Base-by-base conservation (phyloP, 2,888 invertebrate species). In the Campopleginae sp. region DNA sequence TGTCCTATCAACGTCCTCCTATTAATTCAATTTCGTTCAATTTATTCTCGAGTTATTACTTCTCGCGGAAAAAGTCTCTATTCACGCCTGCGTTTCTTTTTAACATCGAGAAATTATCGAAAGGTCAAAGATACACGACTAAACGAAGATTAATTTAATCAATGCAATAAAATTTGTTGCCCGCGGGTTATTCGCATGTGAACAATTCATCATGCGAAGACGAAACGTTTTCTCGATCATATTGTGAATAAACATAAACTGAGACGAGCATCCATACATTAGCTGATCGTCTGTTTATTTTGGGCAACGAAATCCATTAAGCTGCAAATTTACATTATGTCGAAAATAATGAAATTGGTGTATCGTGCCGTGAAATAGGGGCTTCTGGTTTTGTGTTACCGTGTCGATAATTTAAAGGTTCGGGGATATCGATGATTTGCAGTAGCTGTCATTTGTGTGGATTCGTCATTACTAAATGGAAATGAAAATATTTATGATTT, bases 11-110 rank as follows among this genome's bases (percentile, higher is more conserved):
- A 70, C 82, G 77, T 71, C 82, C 44, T 79, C 79, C 80, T 70
- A 82, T 87, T 81, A 80, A 87, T 85, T 87, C 78, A 85, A 87
- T 87, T 84, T 79, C 76, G 79, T 76, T 84, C 81, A 82, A 87
- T 84, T 87, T 58, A 82, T 61, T 58, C 61, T 76, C 19, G 44
- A 61, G 19, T 82, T 75, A 79, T 77, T 84, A 77, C 80, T 71
- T 66, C 23, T 82, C 76, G 48, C 10, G 54, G 78, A 76, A 71
- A 38, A 48, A 74, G 68, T 68, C 54, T 76, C 48, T 7, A 38
- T 80, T 58, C n/a, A 74, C 23, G 46, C 48, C 72, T 27, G 27
- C 42, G 6, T 44, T 71, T 51, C 70, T 23, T 79, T 44, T 51
- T 14, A 48, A 23, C 58, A 46, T 79, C 19, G 65, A 82, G 31